These are phyloP conservation scores for Pseudonaja textilis DNA, from an alignment of 2,113 vertebrate genomes.

Conservation along the genomic window DNA sequence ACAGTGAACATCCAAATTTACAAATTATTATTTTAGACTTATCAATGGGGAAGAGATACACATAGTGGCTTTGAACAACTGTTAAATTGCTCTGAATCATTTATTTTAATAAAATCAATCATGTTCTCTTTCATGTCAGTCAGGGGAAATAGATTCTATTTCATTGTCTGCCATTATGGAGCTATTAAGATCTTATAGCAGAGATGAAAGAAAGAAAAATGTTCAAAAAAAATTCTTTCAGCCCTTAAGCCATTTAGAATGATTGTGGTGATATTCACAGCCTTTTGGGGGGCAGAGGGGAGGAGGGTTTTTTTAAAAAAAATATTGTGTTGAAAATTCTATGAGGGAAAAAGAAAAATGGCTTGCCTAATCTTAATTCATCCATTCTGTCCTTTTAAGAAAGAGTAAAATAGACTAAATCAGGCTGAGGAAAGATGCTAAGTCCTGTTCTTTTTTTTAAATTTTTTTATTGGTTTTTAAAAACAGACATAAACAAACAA, in stretches of 20 bases:
- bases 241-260: not conserved
- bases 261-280: not conserved
- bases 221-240: not conserved
- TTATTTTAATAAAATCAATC: not conserved
- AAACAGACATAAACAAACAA: too few species aligned
- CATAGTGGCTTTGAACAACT: not conserved
- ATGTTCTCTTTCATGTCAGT: not conserved
- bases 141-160: not conserved
- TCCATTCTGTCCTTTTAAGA: not conserved
- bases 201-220: not conserved
- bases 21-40: not conserved
- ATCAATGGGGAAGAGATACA: not conserved
- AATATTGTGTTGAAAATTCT: not conserved
- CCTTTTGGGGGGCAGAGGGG: fast-evolving
- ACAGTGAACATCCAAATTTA: not conserved
- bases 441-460: not conserved
- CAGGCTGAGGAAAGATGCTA: not conserved
- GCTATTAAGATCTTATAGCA: not conserved
- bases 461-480: too few species aligned
- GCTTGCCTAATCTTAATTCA: not conserved
- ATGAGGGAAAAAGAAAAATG: not conserved
- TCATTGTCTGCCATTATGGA: not conserved
- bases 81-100: not conserved
- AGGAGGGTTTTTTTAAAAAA: too few species aligned
- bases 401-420: not conserved